These are phyloP conservation scores for Onthophagus taurus DNA, from an alignment of 1,140 invertebrate species.

Conservation along the genomic window DNA sequence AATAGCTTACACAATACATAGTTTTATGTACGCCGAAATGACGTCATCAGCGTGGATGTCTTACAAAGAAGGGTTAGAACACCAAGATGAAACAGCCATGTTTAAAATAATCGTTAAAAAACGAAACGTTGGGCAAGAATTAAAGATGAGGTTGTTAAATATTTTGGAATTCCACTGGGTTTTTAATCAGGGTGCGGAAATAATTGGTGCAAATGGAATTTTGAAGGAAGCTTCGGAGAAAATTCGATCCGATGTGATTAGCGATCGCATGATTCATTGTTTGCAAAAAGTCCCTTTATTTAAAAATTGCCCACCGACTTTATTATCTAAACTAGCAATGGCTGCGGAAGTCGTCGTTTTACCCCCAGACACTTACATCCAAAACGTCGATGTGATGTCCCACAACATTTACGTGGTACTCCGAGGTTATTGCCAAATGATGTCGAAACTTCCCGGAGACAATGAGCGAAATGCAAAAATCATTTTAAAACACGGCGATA, in stretches of 20 bases:
- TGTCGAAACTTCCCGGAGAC: slow-evolving; percentile 15
- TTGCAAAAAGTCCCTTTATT: slow-evolving; percentile 13
- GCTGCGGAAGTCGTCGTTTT: slow-evolving; percentile 11
- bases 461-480: slow-evolving; percentile 9
- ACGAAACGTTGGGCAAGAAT: slow-evolving; percentile 1
- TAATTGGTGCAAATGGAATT: slow-evolving; percentile 9
- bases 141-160: slow-evolving; percentile 6
- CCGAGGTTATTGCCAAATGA: slow-evolving; percentile 11
- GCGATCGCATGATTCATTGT: slow-evolving; percentile 13
- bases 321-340: neutral
- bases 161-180: slow-evolving; percentile 15
- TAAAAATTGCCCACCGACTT: slow-evolving; percentile 1
- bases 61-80: neutral
- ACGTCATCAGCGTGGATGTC: neutral
- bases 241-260: slow-evolving; percentile 5
- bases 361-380: slow-evolving; percentile 10
- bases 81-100: slow-evolving; percentile 11
- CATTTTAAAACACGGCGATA: slow-evolving; percentile 9
- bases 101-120: slow-evolving; percentile 8
- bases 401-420: slow-evolving; percentile 13
- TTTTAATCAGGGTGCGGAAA: slow-evolving; percentile 7
- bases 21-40: slow-evolving; percentile 5
- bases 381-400: slow-evolving; percentile 3
- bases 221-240: slow-evolving; percentile 11
- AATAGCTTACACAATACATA: neutral